A percentile compares a stretch with the other conserved stretches of the same genome.
These are phyloP conservation scores for Syngnathus scovelli DNA, from an alignment of 2,113 vertebrate species.

Conservation along the genomic window DNA sequence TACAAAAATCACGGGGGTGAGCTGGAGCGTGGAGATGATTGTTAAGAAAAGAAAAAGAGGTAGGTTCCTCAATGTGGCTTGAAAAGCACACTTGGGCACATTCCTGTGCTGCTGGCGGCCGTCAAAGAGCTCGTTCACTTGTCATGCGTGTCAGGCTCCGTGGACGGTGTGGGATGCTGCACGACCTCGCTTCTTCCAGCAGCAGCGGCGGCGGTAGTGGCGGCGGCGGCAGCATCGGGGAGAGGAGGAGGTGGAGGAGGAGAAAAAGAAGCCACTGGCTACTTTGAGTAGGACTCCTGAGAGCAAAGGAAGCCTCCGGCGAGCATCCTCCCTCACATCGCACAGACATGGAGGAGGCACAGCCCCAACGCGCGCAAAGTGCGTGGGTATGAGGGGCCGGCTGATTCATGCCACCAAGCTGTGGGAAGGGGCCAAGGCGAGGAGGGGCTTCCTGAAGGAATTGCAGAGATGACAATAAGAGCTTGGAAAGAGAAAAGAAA, in stretches of 20 bases:
- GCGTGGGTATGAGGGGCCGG: slow-evolving; percentile 19
- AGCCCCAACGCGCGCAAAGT: slow-evolving; percentile 27
- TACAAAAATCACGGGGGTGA: slow-evolving; percentile 1
- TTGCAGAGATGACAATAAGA: not conserved
- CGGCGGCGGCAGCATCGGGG: slow-evolving; percentile 35
- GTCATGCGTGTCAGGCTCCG: slow-evolving; percentile 60
- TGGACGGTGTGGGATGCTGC: slow-evolving; percentile 23
- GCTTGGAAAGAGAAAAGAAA: not conserved
- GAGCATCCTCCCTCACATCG: slow-evolving; percentile 52
- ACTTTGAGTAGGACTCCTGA: slow-evolving; percentile 1
- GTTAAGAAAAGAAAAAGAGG: slow-evolving; percentile 29
- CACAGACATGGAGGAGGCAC: slow-evolving; percentile 55
- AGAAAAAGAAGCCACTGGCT: not conserved
- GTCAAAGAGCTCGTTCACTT: slow-evolving; percentile 50
- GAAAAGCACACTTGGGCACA: slow-evolving; percentile 49
- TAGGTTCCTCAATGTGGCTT: slow-evolving; percentile 48
- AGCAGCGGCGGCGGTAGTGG: slow-evolving; percentile 29
- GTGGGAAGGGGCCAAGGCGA: not conserved
- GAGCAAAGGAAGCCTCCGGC: slow-evolving; percentile 7
- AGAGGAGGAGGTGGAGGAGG: slow-evolving; percentile 32
- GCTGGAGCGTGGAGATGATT: slow-evolving; percentile 19
- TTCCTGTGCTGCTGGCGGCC: slow-evolving; percentile 60
- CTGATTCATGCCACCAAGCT: slow-evolving; percentile 39
- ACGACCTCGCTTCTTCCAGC: slow-evolving; percentile 26
- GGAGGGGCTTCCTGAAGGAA: slow-evolving; percentile 1